phyloP scores from a whole-genome alignment of 2,888 invertebrate species.

The Zygothrica quintamaculata region DNA sequence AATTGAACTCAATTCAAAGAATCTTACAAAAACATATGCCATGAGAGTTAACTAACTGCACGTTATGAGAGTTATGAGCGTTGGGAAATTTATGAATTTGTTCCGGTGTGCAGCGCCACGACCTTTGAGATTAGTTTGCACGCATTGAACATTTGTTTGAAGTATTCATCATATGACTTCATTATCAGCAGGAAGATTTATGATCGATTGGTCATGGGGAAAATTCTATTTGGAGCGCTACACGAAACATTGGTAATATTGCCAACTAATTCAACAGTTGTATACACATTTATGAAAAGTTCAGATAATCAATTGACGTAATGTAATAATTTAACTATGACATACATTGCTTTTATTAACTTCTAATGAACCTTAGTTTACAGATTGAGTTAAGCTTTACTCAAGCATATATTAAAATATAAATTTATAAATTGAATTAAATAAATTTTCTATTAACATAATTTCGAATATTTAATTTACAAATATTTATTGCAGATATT shows the following conservation, averaged over 20 bases:
- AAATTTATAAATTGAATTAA: too few species aligned
- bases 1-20: constrained; percentile 31
- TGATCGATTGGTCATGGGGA: constrained; percentile 64
- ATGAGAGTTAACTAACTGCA: constrained; percentile 24
- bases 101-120: constrained; percentile 67
- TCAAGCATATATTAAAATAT: too few species aligned
- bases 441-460: too few species aligned
- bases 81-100: constrained; percentile 78
- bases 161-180: constrained; percentile 32
- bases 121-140: constrained; percentile 53
- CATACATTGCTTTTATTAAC: too few species aligned
- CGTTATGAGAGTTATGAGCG: constrained; percentile 36
- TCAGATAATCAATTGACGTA: too few species aligned
- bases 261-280: too few species aligned
- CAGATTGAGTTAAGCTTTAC: too few species aligned
- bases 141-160: constrained; percentile 29
- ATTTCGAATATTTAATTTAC: too few species aligned
- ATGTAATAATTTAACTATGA: too few species aligned
- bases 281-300: too few species aligned
- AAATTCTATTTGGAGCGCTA: background rate
- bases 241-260: background rate
- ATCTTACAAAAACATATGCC: constrained; percentile 45
- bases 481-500: too few species aligned
- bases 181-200: constrained; percentile 68
- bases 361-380: too few species aligned